Conservation (phyloP, 2,113 vertebrate species). For the Toxotes jaculatrix region DNA sequence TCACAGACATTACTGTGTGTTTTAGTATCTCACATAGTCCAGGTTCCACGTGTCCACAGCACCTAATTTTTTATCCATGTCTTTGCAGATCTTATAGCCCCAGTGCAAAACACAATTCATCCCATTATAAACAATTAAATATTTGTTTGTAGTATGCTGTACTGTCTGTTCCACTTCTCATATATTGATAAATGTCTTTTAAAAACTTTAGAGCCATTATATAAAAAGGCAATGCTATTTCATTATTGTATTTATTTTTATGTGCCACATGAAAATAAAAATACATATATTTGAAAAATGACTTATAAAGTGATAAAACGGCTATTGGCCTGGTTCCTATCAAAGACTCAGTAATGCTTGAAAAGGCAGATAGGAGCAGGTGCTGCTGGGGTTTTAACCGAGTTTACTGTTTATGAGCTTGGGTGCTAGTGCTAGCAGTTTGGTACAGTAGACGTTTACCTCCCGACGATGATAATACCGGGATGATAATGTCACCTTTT, state of each 20-base stretch:
- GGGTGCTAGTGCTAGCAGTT: too few species aligned
- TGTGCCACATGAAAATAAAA: too few species aligned
- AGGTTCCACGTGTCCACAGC: neutral
- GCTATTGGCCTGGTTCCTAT: neutral
- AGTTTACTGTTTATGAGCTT: too few species aligned
- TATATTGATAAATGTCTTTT: neutral
- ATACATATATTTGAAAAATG: neutral
- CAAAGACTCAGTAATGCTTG: neutral
- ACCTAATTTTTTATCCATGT: neutral
- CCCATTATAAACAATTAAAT: neutral
- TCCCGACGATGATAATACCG: too few species aligned
- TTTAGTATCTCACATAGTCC: conserved; percentile 2
- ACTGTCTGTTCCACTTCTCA: neutral
- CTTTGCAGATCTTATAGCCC: neutral
- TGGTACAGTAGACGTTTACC: too few species aligned
- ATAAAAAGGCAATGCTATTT: too few species aligned
- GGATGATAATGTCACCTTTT: neutral
- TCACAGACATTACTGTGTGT: neutral
- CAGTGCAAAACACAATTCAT: neutral
- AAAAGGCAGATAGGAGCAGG: neutral
- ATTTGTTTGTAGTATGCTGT: neutral
- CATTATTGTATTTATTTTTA: too few species aligned
- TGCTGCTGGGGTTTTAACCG: neutral
- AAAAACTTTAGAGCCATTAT: neutral
- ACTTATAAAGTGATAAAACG: neutral